Conservation (phyloP, 2,113 vertebrate species). For the Gadus chalcogrammus region DNA sequence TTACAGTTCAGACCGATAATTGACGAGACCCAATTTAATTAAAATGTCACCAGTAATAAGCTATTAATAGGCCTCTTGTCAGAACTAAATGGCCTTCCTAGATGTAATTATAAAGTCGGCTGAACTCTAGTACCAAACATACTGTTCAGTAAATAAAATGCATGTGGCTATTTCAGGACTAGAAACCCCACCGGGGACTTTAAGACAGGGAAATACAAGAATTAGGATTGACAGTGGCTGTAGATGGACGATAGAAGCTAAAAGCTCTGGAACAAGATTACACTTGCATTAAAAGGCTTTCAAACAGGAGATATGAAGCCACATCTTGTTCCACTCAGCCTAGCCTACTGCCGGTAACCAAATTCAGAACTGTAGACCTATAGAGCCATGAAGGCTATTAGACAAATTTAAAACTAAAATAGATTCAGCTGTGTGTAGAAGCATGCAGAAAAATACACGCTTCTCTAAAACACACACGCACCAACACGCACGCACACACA, state of each 20-base stretch:
- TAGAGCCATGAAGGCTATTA: conserved; percentile 2
- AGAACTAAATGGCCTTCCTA: background rate
- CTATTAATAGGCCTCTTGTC: background rate
- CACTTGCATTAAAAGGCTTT: conserved; percentile 19
- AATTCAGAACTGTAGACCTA: too few species aligned
- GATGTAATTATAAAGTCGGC: background rate
- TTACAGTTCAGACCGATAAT: too few species aligned
- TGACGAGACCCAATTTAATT: background rate
- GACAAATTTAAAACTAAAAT: too few species aligned
- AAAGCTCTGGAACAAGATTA: conserved; percentile 37
- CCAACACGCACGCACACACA: too few species aligned
- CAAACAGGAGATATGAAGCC: conserved; percentile 11
- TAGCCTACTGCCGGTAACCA: too few species aligned
- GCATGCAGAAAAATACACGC: too few species aligned
- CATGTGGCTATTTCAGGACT: background rate
- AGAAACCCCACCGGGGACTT: background rate
- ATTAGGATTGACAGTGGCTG: background rate
- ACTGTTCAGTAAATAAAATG: background rate
- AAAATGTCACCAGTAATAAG: background rate
- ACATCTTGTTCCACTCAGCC: background rate
- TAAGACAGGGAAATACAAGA: background rate
- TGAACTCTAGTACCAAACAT: background rate
- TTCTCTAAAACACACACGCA: too few species aligned
- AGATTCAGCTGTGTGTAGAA: too few species aligned
- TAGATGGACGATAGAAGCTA: conserved; percentile 15